These are phyloP conservation scores for Limonius californicus DNA, from an alignment of 1,140 invertebrate genomes.

Conservation along the genomic window DNA sequence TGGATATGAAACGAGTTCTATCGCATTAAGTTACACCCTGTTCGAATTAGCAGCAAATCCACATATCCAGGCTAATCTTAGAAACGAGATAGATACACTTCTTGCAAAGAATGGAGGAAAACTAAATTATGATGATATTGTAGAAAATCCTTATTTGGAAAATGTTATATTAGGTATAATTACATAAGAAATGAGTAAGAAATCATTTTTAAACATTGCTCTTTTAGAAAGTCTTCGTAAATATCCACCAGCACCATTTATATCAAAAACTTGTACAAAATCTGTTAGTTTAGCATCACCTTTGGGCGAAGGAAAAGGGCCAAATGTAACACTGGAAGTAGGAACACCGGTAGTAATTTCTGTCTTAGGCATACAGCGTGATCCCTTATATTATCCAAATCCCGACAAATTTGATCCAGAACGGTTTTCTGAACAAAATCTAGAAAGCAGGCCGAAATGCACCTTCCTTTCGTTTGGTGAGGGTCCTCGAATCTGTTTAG, in stretches of 20 bases:
- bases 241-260: slow-evolving; percentile 37
- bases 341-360: slow-evolving; percentile 40
- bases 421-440: slow-evolving; percentile 49
- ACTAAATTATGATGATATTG: slow-evolving; percentile 33
- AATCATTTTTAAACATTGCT: background rate
- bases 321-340: slow-evolving; percentile 13
- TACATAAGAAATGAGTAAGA: background rate
- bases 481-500: slow-evolving; percentile 56
- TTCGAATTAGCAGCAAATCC: slow-evolving; percentile 50
- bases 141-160: slow-evolving; percentile 20
- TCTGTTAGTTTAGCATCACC: slow-evolving; percentile 34
- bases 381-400: slow-evolving; percentile 51
- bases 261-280: slow-evolving; percentile 37
- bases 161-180: background rate
- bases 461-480: slow-evolving; percentile 53
- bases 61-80: slow-evolving; percentile 51
- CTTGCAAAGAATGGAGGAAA: slow-evolving; percentile 13
- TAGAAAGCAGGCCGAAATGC: slow-evolving; percentile 35
- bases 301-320: slow-evolving; percentile 2
- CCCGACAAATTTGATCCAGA: slow-evolving; percentile 58
- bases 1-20: slow-evolving; percentile 63
- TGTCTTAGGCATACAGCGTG: slow-evolving; percentile 34
- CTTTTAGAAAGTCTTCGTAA: slow-evolving; percentile 33
- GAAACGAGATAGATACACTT: slow-evolving; percentile 47
- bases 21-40: slow-evolving; percentile 51